Percentiles rank a stretch among this genome's conserved stretches.
Conservation (phyloP, 2,888 invertebrate genomes). For the Dendrolimus pini region DNA sequence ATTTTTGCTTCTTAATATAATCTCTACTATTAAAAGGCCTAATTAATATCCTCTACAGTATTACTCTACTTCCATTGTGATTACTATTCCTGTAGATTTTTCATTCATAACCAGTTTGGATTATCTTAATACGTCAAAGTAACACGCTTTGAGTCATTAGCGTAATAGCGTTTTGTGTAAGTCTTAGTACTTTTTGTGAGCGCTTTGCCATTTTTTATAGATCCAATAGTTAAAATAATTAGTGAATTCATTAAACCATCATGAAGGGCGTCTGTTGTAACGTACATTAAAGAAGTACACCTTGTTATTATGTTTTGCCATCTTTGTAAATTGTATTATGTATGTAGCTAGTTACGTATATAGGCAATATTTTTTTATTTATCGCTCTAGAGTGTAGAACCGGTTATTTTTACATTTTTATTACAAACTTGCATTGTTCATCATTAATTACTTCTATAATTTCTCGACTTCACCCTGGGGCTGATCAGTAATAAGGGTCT, state of each 20-base stretch:
- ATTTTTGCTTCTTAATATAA: no score
- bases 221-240: conserved; percentile 47
- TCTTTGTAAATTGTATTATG: conserved; percentile 11
- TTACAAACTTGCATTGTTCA: conserved; percentile 32
- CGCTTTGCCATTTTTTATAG: conserved; percentile 34
- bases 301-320: conserved; percentile 12
- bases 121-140: conserved; percentile 66
- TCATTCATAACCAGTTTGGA: conserved; percentile 54
- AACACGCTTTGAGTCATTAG: conserved; percentile 58
- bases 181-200: conserved; percentile 38
- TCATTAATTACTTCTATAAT: conserved; percentile 35
- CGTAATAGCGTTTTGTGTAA: conserved; percentile 42
- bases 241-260: conserved; percentile 41
- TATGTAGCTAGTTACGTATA: conserved; percentile 1
- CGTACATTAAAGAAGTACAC: conserved; percentile 20
- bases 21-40: no score
- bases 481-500: conserved; percentile 22
- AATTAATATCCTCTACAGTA: no score
- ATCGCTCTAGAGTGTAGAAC: conserved; percentile 24
- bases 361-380: conserved; percentile 1
- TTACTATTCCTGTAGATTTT: conserved; percentile 14
- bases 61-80: no score
- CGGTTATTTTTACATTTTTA: conserved; percentile 44
- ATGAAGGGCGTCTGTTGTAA: conserved; percentile 37
- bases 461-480: conserved; percentile 28